phyloP scores from a whole-genome alignment of 1,140 invertebrate genomes.

The Sycobia sp. region DNA sequence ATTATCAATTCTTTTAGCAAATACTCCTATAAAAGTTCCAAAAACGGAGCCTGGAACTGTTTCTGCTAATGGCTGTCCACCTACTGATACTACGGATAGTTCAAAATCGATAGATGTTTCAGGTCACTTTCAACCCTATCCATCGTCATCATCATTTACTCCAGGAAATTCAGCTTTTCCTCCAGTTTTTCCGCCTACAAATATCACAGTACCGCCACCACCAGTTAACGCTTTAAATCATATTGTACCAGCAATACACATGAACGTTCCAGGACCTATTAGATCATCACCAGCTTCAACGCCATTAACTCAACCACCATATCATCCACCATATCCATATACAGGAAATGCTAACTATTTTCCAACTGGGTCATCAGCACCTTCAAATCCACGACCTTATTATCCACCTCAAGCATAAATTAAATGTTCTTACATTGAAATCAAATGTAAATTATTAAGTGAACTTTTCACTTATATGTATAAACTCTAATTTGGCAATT shows the following conservation, averaged over 20 bases:
- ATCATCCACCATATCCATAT: conserved; percentile 53
- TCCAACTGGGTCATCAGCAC: conserved; percentile 45
- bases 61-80: conserved; percentile 50
- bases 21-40: conserved; percentile 47
- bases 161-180: conserved; percentile 46
- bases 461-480: conserved; percentile 13
- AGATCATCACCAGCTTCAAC: conserved; percentile 47
- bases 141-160: conserved; percentile 47
- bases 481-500: conserved; percentile 10
- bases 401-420: conserved; percentile 54
- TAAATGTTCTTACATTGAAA: conserved; percentile 1
- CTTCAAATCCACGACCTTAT: conserved; percentile 48
- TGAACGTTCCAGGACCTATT: conserved; percentile 44
- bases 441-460: conserved; percentile 16
- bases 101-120: conserved; percentile 49
- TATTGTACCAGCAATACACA: conserved; percentile 53
- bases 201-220: conserved; percentile 55
- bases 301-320: conserved; percentile 43
- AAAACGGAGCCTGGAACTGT: conserved; percentile 46
- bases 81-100: conserved; percentile 43
- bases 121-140: conserved; percentile 49
- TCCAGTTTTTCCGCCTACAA: conserved; percentile 54
- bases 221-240: conserved; percentile 55
- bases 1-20: conserved; percentile 36
- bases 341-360: conserved; percentile 52